A percentile compares a stretch with the other conserved stretches of the same genome.
These are phyloP conservation scores for Marronus borbonicus DNA, from an alignment of 2,888 invertebrate species.

Conservation along the genomic window DNA sequence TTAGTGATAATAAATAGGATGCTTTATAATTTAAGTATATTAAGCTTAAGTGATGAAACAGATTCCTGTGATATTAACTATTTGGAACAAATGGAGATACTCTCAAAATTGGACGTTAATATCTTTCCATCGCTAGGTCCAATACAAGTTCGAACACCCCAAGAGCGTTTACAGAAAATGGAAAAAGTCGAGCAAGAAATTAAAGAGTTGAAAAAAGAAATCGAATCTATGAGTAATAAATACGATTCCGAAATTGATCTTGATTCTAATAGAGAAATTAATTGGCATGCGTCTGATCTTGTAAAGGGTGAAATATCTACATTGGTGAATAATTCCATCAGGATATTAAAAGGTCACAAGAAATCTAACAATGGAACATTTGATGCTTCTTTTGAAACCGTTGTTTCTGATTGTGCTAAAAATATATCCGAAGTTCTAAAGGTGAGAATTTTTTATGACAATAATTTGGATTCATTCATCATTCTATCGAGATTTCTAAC, in stretches of 20 bases:
- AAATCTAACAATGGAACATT: neutral
- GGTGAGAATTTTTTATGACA: slow-evolving; percentile 5
- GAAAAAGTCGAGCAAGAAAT: slow-evolving; percentile 23
- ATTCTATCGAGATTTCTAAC: too few species aligned
- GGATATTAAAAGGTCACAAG: neutral
- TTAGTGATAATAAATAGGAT: slow-evolving; percentile 27
- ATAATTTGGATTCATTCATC: neutral
- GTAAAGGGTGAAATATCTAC: slow-evolving; percentile 11
- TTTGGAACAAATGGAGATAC: slow-evolving; percentile 21
- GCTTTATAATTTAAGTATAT: slow-evolving; percentile 31
- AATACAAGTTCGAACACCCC: slow-evolving; percentile 17
- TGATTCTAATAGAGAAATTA: neutral
- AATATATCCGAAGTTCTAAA: slow-evolving; percentile 32
- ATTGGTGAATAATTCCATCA: neutral
- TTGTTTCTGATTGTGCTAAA: neutral
- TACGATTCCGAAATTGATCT: neutral
- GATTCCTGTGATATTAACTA: slow-evolving; percentile 26
- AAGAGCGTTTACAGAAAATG: slow-evolving; percentile 26
- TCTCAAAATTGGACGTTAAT: slow-evolving; percentile 37
- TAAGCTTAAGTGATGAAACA: neutral
- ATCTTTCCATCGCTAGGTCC: slow-evolving; percentile 26
- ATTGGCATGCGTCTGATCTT: slow-evolving; percentile 20
- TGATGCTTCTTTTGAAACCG: neutral
- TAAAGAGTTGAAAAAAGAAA: slow-evolving; percentile 26
- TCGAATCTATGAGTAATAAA: neutral